A percentile compares a stretch with the other conserved stretches of the same genome.
Evolutionary conservation across 2,113 vertebrate genomes (phyloP).

Genomic region (Variabilichromis moorii): DNA sequence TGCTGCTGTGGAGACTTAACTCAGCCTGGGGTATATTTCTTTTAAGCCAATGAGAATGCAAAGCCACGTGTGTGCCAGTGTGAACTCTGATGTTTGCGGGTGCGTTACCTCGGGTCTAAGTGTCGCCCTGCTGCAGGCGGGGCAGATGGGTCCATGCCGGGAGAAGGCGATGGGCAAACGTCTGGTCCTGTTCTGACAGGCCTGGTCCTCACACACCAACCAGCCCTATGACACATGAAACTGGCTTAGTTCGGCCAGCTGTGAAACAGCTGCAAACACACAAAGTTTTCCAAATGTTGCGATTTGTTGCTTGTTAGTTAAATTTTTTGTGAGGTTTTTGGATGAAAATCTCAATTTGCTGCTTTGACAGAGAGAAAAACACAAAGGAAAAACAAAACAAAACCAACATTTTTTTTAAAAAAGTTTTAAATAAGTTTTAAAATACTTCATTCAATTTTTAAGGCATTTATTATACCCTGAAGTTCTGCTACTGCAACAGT

Average conservation of each 20-base stretch:
- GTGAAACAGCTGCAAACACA: not conserved
- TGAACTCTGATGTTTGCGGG: not conserved
- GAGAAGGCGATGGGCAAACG: slow-evolving; percentile 85
- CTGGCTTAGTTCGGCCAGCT: not conserved
- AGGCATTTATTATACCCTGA: not conserved
- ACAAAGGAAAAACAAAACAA: not conserved
- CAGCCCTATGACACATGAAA: slow-evolving; percentile 75
- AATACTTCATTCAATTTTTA: not conserved
- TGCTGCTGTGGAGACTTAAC: not conserved
- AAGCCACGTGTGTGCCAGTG: not conserved
- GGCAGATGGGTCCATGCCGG: slow-evolving; percentile 84
- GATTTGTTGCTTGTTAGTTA: not conserved
- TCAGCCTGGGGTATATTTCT: not conserved
- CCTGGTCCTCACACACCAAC: slow-evolving; percentile 92
- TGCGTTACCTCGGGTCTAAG: slow-evolving; percentile 82
- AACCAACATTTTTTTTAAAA: not conserved
- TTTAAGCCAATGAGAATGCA: not conserved
- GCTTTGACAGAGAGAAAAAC: not conserved
- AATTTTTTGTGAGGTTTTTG: not conserved
- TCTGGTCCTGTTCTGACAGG: slow-evolving; percentile 83
- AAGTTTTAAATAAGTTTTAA: not conserved
- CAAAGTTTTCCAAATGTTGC: not conserved
- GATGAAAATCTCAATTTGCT: not conserved
- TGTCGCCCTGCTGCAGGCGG: slow-evolving; percentile 79
- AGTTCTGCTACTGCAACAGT: not conserved